Conservation (phyloP, 1,140 invertebrate species). For the Euwallacea similis region DNA sequence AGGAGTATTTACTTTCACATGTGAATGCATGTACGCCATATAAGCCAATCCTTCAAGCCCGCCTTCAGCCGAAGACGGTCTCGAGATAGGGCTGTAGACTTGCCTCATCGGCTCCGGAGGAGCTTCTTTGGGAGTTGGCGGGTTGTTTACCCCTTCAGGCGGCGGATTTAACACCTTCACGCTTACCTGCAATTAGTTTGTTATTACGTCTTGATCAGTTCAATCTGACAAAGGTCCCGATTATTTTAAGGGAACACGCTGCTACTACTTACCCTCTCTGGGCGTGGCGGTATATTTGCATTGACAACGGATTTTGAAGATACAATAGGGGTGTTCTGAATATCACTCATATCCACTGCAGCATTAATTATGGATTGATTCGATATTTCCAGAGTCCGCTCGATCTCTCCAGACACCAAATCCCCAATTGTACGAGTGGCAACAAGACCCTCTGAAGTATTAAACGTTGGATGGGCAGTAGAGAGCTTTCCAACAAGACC, state of each 20-base stretch:
- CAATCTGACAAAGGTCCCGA: background rate
- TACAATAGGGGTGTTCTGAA: constrained; percentile 54
- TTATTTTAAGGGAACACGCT: background rate
- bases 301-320: constrained; percentile 56
- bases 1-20: constrained; percentile 41
- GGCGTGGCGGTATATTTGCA: constrained; percentile 58
- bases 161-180: constrained; percentile 52
- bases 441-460: constrained; percentile 54
- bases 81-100: constrained; percentile 71
- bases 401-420: constrained; percentile 85
- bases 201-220: background rate
- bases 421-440: constrained; percentile 78
- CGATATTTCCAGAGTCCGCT: constrained; percentile 82
- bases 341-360: constrained; percentile 79
- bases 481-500: constrained; percentile 65
- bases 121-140: constrained; percentile 42
- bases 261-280: constrained; percentile 55
- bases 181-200: constrained; percentile 41
- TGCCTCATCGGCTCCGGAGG: constrained; percentile 46
- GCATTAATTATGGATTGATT: constrained; percentile 84
- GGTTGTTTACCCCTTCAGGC: constrained; percentile 25
- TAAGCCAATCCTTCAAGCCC: constrained; percentile 56
- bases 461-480: constrained; percentile 56
- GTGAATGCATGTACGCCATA: constrained; percentile 60
- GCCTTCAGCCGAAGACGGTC: constrained; percentile 61